Base-by-base conservation (phyloP, 2,888 invertebrate species). In the Pollenia amentaria region DNA sequence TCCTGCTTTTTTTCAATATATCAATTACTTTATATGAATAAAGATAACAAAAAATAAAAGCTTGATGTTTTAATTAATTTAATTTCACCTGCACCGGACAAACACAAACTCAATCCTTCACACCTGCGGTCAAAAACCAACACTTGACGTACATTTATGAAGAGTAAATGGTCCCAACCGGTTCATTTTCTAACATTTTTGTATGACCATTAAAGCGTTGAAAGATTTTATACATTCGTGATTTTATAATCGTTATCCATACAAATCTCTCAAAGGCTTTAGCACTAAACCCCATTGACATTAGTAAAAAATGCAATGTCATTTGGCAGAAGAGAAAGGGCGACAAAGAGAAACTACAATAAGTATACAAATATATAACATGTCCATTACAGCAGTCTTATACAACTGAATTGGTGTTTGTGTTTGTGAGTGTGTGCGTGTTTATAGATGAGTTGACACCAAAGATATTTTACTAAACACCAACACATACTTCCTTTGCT, bases 141-240 rank as follows among this genome's bases (percentile, higher is more conserved):
- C 16, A 60, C 44, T 53, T 72, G 70, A 62, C 72, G 44, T 64
- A 46, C 46, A 65, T 55, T 80, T 38, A 51, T 55, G 42, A 53
- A 65, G 21, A 48, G 29, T 57, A 65, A 57, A 65, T 57, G 48
- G 29, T 40, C 42, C 29, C 57, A 67, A 42, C 38, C 69, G 67
- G 12, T 70, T 51, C 69, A 14, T 77, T 65, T 62, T 44, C 11
- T 14, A 11, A 16, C 18, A 55, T 42, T 14, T 14, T 76, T 46
- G n/a, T 67, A 69, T 57, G 65, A 42, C 78, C 70, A 79, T 77
- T 67, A 75, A 67, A 76, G 72, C 72, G 80, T 87, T 84, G 75
- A 87, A 84, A 84, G 76, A 80, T 87, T 82, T 67, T 72, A 53
- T 72, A 77, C 80, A 73, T 80, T 80, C 77, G 72, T 87, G 86